Evolutionary conservation across 1,140 invertebrate species (phyloP).

Genomic region (Sinonovacula constricta): DNA sequence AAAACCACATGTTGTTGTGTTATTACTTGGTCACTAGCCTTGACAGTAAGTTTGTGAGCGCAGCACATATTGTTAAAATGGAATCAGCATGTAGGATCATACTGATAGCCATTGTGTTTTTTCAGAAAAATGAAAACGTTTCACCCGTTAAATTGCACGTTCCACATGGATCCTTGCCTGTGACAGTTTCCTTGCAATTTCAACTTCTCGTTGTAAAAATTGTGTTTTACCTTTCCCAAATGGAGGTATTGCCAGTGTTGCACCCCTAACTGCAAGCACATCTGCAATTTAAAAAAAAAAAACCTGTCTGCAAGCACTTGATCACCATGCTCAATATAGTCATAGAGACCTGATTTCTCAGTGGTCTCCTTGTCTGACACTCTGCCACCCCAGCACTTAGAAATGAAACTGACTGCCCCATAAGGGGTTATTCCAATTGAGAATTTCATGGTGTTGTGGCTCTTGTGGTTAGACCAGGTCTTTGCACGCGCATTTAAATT

Average conservation of each 20-base stretch:
- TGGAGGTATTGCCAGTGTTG: constrained; percentile 21
- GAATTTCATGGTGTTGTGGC: constrained; percentile 8
- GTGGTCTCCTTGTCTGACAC: too few relatives aligned
- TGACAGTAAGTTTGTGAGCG: constrained; percentile 22
- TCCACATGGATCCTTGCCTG: constrained; percentile 21
- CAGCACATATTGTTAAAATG: constrained; percentile 24
- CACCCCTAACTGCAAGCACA: constrained; percentile 7
- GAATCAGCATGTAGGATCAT: constrained; percentile 4
- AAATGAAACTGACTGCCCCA: constrained; percentile 4
- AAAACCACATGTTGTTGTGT: too few relatives aligned
- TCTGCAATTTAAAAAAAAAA: constrained; percentile 36
- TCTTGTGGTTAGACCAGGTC: constrained; percentile 13
- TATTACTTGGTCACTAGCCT: constrained; percentile 15
- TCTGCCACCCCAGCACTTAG: too few relatives aligned
- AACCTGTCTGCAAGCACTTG: constrained; percentile 40
- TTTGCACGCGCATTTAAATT: constrained; percentile 13
- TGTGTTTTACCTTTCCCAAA: constrained; percentile 24
- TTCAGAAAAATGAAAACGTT: constrained; percentile 32
- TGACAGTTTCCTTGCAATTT: not conserved
- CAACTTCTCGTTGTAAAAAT: constrained; percentile 1
- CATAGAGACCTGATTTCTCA: too few relatives aligned
- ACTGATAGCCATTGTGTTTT: not conserved
- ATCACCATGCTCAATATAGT: constrained; percentile 32
- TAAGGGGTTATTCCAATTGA: constrained; percentile 17
- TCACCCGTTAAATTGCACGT: too few relatives aligned